Evolutionary conservation across 1,140 invertebrate species (phyloP).

Genomic region (Trissolcus basalis): DNA sequence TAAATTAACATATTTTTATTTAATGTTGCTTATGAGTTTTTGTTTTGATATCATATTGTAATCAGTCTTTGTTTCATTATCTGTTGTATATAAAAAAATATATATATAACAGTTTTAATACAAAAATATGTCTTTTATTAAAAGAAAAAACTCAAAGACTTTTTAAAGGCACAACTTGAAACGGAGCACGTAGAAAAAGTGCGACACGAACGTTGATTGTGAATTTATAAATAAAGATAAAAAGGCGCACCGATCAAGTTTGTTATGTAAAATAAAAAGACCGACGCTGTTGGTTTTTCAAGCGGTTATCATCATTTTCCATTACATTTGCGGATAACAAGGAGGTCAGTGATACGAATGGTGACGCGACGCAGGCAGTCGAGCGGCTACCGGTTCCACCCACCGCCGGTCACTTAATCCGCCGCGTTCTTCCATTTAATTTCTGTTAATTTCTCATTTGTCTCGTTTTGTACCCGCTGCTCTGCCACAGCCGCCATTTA

Average conservation of each 20-base stretch:
- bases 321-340: slow-evolving; percentile 59
- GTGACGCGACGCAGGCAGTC: slow-evolving; percentile 33
- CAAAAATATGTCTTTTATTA: too few relatives aligned
- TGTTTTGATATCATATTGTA: too few relatives aligned
- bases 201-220: too few relatives aligned
- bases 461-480: slow-evolving; percentile 52
- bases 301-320: slow-evolving; percentile 43
- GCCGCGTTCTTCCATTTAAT: slow-evolving; percentile 54
- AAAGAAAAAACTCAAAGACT: too few relatives aligned
- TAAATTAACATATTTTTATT: too few relatives aligned
- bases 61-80: too few relatives aligned
- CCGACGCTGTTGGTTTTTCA: slow-evolving; percentile 17
- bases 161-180: too few relatives aligned
- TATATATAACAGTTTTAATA: too few relatives aligned
- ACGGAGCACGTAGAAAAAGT: too few relatives aligned
- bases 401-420: slow-evolving; percentile 52
- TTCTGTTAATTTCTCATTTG: slow-evolving; percentile 59
- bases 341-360: slow-evolving; percentile 67
- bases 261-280: slow-evolving; percentile 40
- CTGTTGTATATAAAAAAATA: too few relatives aligned
- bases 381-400: slow-evolving; percentile 56
- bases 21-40: too few relatives aligned
- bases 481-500: slow-evolving; percentile 25
- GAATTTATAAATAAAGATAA: slow-evolving; percentile 5
- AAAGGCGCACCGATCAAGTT: slow-evolving; percentile 10